Conservation (phyloP, 2,888 invertebrate genomes). For the Drosophila peninsularis region DNA sequence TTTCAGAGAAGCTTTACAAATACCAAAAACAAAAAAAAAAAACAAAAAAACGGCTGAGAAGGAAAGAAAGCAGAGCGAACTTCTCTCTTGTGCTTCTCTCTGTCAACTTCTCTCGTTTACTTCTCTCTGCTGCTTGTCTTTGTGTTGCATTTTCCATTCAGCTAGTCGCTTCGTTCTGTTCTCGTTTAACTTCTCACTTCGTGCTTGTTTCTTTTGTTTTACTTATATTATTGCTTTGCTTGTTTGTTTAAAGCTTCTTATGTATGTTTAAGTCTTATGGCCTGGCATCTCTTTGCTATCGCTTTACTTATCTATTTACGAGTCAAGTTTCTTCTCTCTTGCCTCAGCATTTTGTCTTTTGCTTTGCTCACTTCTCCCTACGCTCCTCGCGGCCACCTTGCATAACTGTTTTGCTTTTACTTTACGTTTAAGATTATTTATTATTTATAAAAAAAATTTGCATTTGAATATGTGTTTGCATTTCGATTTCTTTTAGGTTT, state of each 20-base stretch:
- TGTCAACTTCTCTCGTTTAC: not conserved
- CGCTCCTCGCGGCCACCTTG: constrained; percentile 10
- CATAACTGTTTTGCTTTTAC: constrained; percentile 11
- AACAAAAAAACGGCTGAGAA: not conserved
- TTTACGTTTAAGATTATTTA: constrained; percentile 15
- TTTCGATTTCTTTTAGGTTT: constrained; percentile 14
- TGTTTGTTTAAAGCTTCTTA: constrained; percentile 2
- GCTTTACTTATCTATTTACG: constrained; percentile 1
- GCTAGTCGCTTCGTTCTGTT: not conserved
- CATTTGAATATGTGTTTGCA: constrained; percentile 23
- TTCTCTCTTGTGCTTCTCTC: not conserved
- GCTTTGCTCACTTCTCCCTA: not conserved
- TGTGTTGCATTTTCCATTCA: not conserved
- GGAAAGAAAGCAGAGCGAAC: not conserved
- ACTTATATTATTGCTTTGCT: constrained; percentile 4
- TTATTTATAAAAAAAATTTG: constrained; percentile 28
- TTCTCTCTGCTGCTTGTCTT: not conserved
- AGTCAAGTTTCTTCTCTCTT: not conserved
- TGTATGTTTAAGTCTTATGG: constrained; percentile 4
- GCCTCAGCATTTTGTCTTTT: not conserved
- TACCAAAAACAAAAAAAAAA: constrained; percentile 2
- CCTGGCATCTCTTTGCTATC: constrained; percentile 6
- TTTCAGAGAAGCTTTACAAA: not conserved
- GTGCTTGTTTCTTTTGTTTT: not conserved
- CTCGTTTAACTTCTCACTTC: not conserved